Conservation (phyloP, 2,888 invertebrate genomes). For the Emmelina monodactyla region DNA sequence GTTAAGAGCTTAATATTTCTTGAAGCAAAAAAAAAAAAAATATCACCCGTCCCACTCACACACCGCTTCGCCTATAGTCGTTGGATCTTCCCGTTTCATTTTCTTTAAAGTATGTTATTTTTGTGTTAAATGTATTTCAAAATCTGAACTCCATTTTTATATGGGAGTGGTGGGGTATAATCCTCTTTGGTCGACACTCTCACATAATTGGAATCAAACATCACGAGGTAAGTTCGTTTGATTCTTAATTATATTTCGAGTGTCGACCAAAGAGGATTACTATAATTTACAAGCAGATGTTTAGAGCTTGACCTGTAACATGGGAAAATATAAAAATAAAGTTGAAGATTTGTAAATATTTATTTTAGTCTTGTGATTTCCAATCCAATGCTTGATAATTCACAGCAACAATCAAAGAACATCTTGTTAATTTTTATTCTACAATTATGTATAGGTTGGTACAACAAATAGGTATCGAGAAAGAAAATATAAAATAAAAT, state of each 20-base stretch:
- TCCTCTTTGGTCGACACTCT: constrained; percentile 10
- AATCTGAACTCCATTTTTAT: too few relatives aligned
- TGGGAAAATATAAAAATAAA: background rate
- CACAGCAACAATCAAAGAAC: too few relatives aligned
- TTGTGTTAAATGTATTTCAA: background rate
- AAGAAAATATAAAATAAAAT: too few relatives aligned
- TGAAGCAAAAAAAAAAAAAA: too few relatives aligned
- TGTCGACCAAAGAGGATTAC: constrained; percentile 8
- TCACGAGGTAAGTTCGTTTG: constrained; percentile 14
- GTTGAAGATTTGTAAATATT: background rate
- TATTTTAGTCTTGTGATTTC: too few relatives aligned
- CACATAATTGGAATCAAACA: constrained; percentile 12
- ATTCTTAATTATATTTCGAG: constrained; percentile 13
- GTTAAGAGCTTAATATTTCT: constrained; percentile 1
- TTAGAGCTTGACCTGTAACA: constrained; percentile 3
- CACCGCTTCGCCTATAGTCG: too few relatives aligned
- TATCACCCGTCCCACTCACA: too few relatives aligned
- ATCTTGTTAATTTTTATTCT: background rate
- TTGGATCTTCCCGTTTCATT: background rate
- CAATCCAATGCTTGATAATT: too few relatives aligned
- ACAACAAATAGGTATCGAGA: background rate
- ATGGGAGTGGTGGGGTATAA: constrained; percentile 4
- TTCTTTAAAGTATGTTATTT: background rate
- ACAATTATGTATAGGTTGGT: background rate
- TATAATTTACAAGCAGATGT: constrained; percentile 13